phyloP scores from a whole-genome alignment of 1,140 invertebrate species.

The Drosophila athabasca region DNA sequence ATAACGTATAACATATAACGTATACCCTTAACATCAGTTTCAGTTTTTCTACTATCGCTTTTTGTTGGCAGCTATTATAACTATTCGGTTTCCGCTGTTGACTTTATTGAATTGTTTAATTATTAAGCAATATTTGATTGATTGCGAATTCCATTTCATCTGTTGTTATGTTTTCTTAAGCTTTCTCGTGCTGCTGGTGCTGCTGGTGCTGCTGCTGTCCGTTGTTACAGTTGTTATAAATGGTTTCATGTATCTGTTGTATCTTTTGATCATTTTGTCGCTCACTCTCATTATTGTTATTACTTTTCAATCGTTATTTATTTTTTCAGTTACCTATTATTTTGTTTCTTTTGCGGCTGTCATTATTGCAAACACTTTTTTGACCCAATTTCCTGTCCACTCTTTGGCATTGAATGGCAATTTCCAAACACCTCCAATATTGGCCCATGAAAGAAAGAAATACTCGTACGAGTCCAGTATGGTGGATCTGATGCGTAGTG shows the following conservation, averaged over 20 bases:
- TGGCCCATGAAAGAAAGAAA: slow-evolving; percentile 23
- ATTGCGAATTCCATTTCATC: slow-evolving; percentile 79
- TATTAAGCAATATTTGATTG: slow-evolving; percentile 83
- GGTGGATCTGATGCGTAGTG: slow-evolving; percentile 19
- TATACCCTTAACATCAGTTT: not conserved
- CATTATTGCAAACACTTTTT: slow-evolving; percentile 66
- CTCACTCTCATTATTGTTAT: slow-evolving; percentile 75
- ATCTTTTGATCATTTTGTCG: slow-evolving; percentile 69
- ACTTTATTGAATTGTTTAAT: slow-evolving; percentile 82
- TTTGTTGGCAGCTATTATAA: slow-evolving; percentile 63
- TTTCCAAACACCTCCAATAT: slow-evolving; percentile 32
- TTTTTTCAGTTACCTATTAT: slow-evolving; percentile 20
- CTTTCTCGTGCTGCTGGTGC: slow-evolving; percentile 59
- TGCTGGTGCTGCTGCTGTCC: slow-evolving; percentile 25
- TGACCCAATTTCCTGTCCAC: slow-evolving; percentile 67
- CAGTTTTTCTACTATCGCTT: slow-evolving; percentile 11
- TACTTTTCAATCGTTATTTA: slow-evolving; percentile 71
- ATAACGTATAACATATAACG: not conserved
- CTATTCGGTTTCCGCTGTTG: slow-evolving; percentile 65
- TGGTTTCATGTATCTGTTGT: slow-evolving; percentile 35
- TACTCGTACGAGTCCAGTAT: not conserved
- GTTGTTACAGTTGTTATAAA: slow-evolving; percentile 55
- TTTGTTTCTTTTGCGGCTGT: slow-evolving; percentile 28
- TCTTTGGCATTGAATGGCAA: slow-evolving; percentile 50
- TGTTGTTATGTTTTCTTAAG: slow-evolving; percentile 75